These are phyloP conservation scores for Eustalomyia histrio DNA, from an alignment of 2,888 invertebrate species.

Conservation along the genomic window DNA sequence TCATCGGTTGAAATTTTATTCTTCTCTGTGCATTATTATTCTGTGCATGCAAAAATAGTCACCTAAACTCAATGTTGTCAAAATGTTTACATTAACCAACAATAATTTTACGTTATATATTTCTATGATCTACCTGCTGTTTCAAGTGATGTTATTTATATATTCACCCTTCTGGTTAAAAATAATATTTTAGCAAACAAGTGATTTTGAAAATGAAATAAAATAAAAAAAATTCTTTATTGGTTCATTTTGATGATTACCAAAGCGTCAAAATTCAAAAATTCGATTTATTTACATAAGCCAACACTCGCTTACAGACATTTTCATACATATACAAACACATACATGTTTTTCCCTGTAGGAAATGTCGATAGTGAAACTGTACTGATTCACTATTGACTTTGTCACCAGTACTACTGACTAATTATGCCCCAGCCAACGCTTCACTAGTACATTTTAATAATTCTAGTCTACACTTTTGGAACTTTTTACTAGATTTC, in stretches of 20 bases:
- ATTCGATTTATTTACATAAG: constrained; percentile 57
- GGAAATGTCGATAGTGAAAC: no score
- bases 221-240: constrained; percentile 19
- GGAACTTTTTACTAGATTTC: no score
- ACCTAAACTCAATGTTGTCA: background rate
- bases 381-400: no score
- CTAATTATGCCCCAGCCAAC: no score
- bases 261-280: constrained; percentile 63
- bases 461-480: no score
- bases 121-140: background rate
- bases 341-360: background rate
- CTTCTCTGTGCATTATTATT: no score
- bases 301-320: constrained; percentile 11
- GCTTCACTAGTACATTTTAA: no score
- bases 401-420: no score
- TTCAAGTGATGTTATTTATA: constrained; percentile 38
- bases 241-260: constrained; percentile 51
- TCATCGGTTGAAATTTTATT: no score
- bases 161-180: constrained; percentile 48
- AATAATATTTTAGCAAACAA: background rate
- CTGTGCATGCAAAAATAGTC: no score
- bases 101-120: background rate
- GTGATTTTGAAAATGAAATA: constrained; percentile 8
- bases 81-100: constrained; percentile 7
- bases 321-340: background rate